These are phyloP conservation scores for Callithrix jacchus DNA, from an alignment of 2,113 vertebrate genomes.

Conservation along the genomic window DNA sequence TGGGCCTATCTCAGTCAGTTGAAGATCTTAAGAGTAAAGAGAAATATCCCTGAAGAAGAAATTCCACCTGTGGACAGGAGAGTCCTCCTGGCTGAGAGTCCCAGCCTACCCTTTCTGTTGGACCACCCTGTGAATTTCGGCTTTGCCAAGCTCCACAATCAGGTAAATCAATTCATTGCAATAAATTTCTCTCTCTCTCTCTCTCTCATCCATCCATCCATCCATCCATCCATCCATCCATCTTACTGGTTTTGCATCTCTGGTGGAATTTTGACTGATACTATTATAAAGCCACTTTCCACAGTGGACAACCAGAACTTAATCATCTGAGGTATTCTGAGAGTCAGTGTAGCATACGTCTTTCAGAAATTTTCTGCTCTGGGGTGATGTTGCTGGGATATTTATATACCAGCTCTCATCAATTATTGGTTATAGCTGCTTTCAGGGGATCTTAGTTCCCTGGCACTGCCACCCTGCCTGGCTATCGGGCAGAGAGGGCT, in stretches of 20 bases:
- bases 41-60: not conserved
- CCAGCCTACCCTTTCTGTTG: not conserved
- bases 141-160: not conserved
- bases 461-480: not conserved
- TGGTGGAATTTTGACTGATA: not conserved
- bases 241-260: not conserved
- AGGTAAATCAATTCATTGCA: not conserved
- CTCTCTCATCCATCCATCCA: not conserved
- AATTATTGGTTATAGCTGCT: not conserved
- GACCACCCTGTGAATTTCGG: not conserved
- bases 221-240: not conserved
- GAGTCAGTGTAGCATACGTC: not conserved
- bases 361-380: not conserved
- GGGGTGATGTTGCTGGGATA: not conserved
- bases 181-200: not conserved
- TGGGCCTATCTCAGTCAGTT: not conserved
- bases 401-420: not conserved
- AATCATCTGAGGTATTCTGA: constrained; percentile 7
- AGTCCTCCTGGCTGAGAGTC: not conserved
- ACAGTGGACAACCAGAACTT: not conserved
- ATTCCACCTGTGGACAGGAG: not conserved
- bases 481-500: not conserved
- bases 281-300: not conserved
- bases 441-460: not conserved
- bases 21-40: not conserved